Percentiles rank a stretch among this genome's conserved stretches.
These are phyloP conservation scores for Brevimyrus niger DNA, from an alignment of 2,113 vertebrate species.

Conservation along the genomic window DNA sequence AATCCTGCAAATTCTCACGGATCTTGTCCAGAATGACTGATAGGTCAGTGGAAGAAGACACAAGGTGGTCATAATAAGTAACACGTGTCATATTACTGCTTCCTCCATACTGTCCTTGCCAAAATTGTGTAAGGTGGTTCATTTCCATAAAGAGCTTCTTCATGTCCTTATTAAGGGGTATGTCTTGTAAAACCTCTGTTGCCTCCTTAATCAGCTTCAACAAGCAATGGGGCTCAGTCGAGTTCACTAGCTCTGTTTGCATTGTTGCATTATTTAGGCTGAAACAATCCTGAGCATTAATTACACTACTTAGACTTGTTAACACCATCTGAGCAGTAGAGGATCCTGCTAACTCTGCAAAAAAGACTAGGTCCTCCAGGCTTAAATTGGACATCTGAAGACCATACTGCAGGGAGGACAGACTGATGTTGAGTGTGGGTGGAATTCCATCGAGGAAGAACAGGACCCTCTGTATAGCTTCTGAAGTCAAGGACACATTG, in stretches of 20 bases:
- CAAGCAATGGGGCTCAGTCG: slow-evolving; percentile 35
- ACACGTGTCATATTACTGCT: slow-evolving; percentile 22
- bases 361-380: slow-evolving; percentile 38
- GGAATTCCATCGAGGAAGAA: slow-evolving; percentile 43
- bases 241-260: not conserved
- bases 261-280: slow-evolving; percentile 6
- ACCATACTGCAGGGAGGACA: slow-evolving; percentile 40
- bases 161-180: slow-evolving; percentile 33
- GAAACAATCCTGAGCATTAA: slow-evolving; percentile 43
- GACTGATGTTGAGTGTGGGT: slow-evolving; percentile 34
- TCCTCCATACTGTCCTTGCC: slow-evolving; percentile 26
- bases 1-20: slow-evolving; percentile 42
- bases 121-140: slow-evolving; percentile 36
- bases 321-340: slow-evolving; percentile 38
- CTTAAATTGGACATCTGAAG: slow-evolving; percentile 50
- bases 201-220: slow-evolving; percentile 36
- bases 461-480: slow-evolving; percentile 30
- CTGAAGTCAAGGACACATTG: slow-evolving; percentile 23
- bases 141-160: slow-evolving; percentile 29
- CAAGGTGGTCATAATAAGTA: slow-evolving; percentile 26
- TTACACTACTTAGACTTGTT: slow-evolving; percentile 30
- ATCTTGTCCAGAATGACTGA: slow-evolving; percentile 40
- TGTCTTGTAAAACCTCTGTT: slow-evolving; percentile 34
- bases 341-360: slow-evolving; percentile 30
- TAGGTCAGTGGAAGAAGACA: slow-evolving; percentile 26